phyloP scores from a whole-genome alignment of 2,113 vertebrate species.

The Ginglymostoma cirratum region DNA sequence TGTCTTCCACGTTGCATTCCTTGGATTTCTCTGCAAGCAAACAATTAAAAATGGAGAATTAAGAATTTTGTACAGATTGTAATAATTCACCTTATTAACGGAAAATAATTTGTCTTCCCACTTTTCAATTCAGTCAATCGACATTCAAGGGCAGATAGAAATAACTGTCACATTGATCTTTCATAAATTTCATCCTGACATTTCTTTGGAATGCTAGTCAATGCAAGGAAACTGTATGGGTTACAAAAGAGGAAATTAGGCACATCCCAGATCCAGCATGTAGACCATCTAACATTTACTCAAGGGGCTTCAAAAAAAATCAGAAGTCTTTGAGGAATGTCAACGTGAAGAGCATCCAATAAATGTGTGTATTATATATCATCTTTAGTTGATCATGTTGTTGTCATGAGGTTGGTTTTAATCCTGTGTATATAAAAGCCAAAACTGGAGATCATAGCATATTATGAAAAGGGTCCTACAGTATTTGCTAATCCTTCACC shows the following conservation, averaged over 20 bases:
- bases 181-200: not conserved
- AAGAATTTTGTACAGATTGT: not conserved
- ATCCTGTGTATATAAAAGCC: too few species aligned
- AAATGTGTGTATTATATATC: not conserved
- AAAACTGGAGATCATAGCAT: not conserved
- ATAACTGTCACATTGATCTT: not conserved
- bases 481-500: too few species aligned
- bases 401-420: not conserved
- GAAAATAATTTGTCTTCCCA: not conserved
- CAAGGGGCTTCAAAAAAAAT: not conserved
- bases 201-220: not conserved
- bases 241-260: not conserved
- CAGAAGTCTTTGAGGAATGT: not conserved
- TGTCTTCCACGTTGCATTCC: not conserved
- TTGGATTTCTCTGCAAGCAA: not conserved
- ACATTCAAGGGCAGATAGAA: not conserved
- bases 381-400: not conserved
- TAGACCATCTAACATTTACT: not conserved
- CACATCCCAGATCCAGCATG: not conserved
- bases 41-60: not conserved
- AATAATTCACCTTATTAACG: not conserved
- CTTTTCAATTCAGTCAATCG: not conserved
- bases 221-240: not conserved
- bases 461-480: not conserved
- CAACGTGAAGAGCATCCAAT: not conserved